Evolutionary conservation across 2,797 vertebrate species (phyloP).

Genomic region (Manis crassicaudata): DNA sequence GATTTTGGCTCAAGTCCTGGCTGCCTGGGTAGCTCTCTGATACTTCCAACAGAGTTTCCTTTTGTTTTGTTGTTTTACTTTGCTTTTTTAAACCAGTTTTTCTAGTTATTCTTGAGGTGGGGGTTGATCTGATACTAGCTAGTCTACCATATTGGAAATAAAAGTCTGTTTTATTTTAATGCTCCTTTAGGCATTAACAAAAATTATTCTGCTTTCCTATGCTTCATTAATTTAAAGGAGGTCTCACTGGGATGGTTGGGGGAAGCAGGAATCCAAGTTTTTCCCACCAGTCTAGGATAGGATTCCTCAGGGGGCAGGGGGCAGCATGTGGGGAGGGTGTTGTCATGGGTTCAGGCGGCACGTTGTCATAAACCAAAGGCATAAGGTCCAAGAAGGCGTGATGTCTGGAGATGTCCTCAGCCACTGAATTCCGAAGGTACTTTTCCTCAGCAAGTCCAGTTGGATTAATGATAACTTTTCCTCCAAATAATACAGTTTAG

Average conservation of each 20-base stretch:
- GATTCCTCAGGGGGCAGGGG: background rate
- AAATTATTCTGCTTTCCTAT: background rate
- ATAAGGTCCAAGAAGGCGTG: background rate
- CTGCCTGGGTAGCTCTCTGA: background rate
- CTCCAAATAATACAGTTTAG: background rate
- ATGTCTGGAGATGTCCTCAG: background rate
- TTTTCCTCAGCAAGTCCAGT: background rate
- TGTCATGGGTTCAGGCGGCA: background rate
- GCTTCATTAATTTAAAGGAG: background rate
- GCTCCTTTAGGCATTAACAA: background rate
- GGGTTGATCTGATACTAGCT: background rate
- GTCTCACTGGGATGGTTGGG: background rate
- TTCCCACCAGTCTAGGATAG: too few relatives aligned
- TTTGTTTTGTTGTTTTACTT: too few relatives aligned
- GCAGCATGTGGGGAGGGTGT: background rate
- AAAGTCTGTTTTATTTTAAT: background rate
- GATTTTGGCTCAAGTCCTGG: background rate
- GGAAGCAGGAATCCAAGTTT: background rate
- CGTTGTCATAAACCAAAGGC: background rate
- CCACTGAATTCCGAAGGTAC: background rate
- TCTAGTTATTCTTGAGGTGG: background rate
- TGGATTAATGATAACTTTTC: background rate
- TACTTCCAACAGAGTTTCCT: background rate
- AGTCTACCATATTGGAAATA: background rate
- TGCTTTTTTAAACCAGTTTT: background rate